Evolutionary conservation across 2,888 invertebrate genomes (phyloP), one percentile per base, ranked within the genome.

Genomic region (Drosophila kokeensis): DNA sequence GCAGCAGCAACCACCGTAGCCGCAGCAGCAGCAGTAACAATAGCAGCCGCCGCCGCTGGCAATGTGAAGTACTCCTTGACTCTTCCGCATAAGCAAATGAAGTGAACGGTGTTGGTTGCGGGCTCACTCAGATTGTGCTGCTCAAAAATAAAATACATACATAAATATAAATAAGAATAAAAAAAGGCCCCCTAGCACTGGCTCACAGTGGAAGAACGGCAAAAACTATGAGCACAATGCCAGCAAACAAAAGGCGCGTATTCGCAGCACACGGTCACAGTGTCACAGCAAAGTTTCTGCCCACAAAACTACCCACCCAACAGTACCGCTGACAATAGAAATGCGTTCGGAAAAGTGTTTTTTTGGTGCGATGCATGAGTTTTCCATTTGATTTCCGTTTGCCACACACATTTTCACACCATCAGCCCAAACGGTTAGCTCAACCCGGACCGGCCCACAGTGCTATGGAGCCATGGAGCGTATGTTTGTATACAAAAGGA

Each of bases 351-450:
- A 71, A 79, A 85, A 88, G 73, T 79, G 76, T 74, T 71, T 80
- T 45, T 83, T 76, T 62, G 70, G 66, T 68, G 65, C 77, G 71
- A 81, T 77, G 88, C 90, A 90, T 81, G 90, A 85, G 90, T 83
- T 90, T 90, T 89, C 82, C 82, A 90, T 91, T 91, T 89, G 91
- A 90, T 89, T 90, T 87, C 86, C 82, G 84, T 82, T 87, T 74
- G 73, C 81, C 78, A 72, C 79, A 76, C 71, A 24, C 72, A 73
- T 85, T 81, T 87, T 73, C 69, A 63, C 61, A 60, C 61, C 54
- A 54, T 24, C 21, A 42, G 24, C 30, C 50, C 34, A 18, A 42
- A 34, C 64, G 62, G 61, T 59, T 61, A 36, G 65, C 65, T 48
- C 59, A 70, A 30, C 36, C 55, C 27, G 57, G 42, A 60, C 53